Evolutionary conservation across 2,888 invertebrate genomes (phyloP).

Genomic region (Lottia scabra): DNA sequence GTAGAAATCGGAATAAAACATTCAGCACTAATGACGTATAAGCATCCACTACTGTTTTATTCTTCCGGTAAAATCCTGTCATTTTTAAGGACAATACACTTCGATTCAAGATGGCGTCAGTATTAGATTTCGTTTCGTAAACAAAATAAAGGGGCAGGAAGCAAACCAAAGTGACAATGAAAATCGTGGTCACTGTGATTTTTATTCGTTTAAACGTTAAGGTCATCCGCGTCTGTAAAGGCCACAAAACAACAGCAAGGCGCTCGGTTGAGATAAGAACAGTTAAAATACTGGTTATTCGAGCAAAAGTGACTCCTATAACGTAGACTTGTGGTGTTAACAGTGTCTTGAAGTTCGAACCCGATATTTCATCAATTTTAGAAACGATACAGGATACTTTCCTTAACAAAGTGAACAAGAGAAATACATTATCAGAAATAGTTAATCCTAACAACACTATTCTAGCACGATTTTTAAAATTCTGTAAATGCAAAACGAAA

Average conservation of each 20-base stretch:
- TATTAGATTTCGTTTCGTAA: not conserved
- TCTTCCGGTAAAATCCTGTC: not conserved
- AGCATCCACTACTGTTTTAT: not conserved
- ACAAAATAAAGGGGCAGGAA: not conserved
- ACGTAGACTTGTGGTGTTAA: conserved; percentile 11
- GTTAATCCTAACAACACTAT: conserved; percentile 7
- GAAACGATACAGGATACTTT: conserved; percentile 11
- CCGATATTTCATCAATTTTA: conserved; percentile 8
- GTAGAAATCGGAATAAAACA: not conserved
- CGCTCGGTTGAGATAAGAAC: conserved; percentile 12
- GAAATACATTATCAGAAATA: conserved; percentile 14
- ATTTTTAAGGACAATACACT: not conserved
- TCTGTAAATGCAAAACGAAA: conserved; percentile 6
- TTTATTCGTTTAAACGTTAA: conserved; percentile 5
- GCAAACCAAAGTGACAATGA: not conserved
- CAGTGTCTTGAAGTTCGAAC: conserved; percentile 6
- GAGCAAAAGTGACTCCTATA: conserved; percentile 7
- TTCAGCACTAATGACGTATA: not conserved
- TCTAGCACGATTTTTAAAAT: conserved; percentile 2
- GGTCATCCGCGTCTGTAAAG: conserved; percentile 5
- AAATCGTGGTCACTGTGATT: conserved; percentile 1
- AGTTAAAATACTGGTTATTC: conserved; percentile 14
- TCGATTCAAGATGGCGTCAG: not conserved
- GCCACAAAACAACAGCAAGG: conserved; percentile 4
- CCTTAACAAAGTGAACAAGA: not conserved